Evolutionary conservation across 2,888 invertebrate genomes (phyloP), one percentile per base, ranked within the genome.

Genomic region (Diarsia brunnea): DNA sequence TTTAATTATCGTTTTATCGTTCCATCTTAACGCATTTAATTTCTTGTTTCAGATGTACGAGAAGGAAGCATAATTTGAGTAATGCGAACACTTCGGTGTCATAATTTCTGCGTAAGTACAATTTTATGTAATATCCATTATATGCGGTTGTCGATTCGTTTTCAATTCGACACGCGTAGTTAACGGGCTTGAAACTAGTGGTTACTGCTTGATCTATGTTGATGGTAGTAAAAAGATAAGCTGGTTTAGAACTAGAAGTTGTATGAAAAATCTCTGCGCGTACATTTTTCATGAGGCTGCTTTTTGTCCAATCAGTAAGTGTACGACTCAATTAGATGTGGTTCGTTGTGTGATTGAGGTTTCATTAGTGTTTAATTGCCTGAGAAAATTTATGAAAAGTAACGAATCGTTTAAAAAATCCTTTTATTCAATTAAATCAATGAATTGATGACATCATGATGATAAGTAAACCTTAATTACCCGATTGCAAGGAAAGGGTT

Each of bases 71-170:
- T 92, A 92, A 92, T 91, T 90, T 93, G 91, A 95, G 96, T 95
- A 95, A 96, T 96, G 96, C 93, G 90, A 95, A 93, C 90, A 92
- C 91, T 90, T 89, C 89, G 93, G 92, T 90, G 89, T 90, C 84
- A 91, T 88, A 91, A 93, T 91, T 91, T 91, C 89, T 92, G 95
- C 93, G 96, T 96, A 89, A 96, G 96, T 96, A 84, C 78, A 78
- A 60, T 84, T 82, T 76, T 82, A 75, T 70, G 74, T 78, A 78
- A 85, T 58, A 74, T 77, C 76, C 55, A 85, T 85, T 83, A 78
- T 82, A 53, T 47, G 72, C 78, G 78, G 82, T 80, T 81, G 82
- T 76, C 80, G 78, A 80, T 81, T 78, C 85, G 85, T 87, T 85
- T 87, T 71, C 81, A 79, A 88, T 89, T 87, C 81, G 85, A 78